A percentile compares a stretch with the other conserved stretches of the same genome.
Conservation (phyloP, 2,113 vertebrate species). For the Microtus oregoni region DNA sequence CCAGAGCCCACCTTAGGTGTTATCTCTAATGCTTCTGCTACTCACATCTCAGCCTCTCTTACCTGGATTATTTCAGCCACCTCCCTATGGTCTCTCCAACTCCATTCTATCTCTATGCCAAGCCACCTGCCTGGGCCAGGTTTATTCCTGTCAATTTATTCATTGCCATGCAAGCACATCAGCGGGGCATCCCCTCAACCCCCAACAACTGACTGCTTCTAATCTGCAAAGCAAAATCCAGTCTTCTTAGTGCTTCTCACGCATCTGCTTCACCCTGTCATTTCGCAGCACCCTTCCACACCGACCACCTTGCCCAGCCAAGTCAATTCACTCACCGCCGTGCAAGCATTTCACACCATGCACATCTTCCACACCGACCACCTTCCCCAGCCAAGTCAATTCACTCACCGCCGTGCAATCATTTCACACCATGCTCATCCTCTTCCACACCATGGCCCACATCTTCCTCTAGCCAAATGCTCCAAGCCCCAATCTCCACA, state of each 20-base stretch:
- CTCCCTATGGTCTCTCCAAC: not conserved
- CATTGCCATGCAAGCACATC: not conserved
- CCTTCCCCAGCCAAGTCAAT: not conserved
- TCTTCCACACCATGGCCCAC: not conserved
- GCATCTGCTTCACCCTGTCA: not conserved
- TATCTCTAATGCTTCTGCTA: not conserved
- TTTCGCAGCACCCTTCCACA: not conserved
- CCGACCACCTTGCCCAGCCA: not conserved
- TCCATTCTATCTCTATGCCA: not conserved
- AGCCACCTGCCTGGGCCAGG: not conserved
- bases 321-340: not conserved
- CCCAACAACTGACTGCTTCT: not conserved
- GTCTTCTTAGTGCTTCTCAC: not conserved
- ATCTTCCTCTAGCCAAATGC: not conserved
- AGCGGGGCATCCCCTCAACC: not conserved
- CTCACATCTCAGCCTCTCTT: not conserved
- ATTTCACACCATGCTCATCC: not conserved
- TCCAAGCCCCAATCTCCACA: not conserved
- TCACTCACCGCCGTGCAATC: not conserved
- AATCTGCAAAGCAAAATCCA: constrained; percentile 33
- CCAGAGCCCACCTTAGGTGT: not conserved
- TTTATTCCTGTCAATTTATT: not conserved
- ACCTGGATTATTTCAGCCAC: not conserved
- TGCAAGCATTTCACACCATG: not conserved
- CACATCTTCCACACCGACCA: not conserved